Evolutionary conservation across 2,113 vertebrate genomes (phyloP), one percentile per base, ranked within the genome.

Genomic region (Mola mola): DNA sequence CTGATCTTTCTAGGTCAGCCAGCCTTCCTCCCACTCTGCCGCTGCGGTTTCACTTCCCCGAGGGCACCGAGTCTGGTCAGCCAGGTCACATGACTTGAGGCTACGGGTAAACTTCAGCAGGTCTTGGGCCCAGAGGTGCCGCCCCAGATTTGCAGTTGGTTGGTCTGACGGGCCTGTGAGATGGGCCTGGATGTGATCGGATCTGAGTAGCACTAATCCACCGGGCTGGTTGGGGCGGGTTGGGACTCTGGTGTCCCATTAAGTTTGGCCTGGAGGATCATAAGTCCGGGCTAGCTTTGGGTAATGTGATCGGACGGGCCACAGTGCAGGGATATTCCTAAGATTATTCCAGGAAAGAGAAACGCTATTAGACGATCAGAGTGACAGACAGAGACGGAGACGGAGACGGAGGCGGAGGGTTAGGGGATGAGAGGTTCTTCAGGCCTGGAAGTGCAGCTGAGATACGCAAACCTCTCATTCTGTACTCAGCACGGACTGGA

Each of bases 171-270:
- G 51, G 74, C 56, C 57, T 51, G 25, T 47, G 55, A 76, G 78
- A 82, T 8, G 62, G 61, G 55, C 64, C 62, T 47, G 71, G 63
- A 86, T 71, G 62, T 83, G 83, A 88, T 90, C 46, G 36, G 69
- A 83, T 84, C 66, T 24, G 82, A 89, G 85, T 81, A 84, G 79
- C 78, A 75, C 78, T 91, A 89, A 91, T 89, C 58, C 69, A 74
- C 66, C 63, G 78, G 78, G 81, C 90, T 92, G 91, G 92, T 89
- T 73, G 70, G 34, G 78, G 75, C 80, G 78, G 88, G 88, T 88
- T 87, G 79, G 70, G 71, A 87, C 87, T 91, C 90, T 92, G 91
- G 90, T 92, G 87, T 83, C 90, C 90, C 68, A 87, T 89, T 90
- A 89, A 89, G 61, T 75, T 83, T 90, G 74, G 83, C 87, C 85